Conservation (phyloP, 2,888 invertebrate species). For the Erynnis tages region DNA sequence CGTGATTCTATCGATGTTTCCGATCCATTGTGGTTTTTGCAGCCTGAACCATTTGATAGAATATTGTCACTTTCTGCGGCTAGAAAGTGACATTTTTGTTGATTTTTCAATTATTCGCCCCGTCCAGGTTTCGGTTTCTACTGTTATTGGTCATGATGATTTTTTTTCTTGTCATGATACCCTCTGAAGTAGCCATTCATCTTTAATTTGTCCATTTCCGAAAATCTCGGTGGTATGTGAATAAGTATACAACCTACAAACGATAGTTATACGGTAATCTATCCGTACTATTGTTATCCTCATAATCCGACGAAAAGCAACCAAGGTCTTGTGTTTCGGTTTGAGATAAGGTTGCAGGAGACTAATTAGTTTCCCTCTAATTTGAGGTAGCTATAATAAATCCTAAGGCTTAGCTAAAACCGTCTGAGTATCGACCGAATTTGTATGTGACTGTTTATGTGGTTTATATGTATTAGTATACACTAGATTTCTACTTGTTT, state of each 20-base stretch:
- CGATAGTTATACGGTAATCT: no score
- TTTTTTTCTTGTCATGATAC: conserved; percentile 35
- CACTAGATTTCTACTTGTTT: no score
- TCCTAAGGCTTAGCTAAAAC: no score
- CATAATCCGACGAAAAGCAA: no score
- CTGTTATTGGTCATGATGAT: conserved; percentile 34
- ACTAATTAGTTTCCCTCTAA: no score
- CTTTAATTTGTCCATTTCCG: conserved; percentile 13
- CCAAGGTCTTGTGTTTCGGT: no score
- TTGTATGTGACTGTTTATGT: no score
- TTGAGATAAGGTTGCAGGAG: no score
- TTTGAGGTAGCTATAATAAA: no score
- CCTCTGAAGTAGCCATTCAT: conserved; percentile 16
- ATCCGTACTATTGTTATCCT: background rate
- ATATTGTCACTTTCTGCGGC: conserved; percentile 43
- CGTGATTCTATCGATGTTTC: conserved; percentile 59
- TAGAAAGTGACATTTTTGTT: conserved; percentile 65
- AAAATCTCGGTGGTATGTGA: conserved; percentile 2
- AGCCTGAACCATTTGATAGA: conserved; percentile 44
- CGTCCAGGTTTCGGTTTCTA: conserved; percentile 31
- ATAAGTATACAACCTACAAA: background rate
- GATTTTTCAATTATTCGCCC: conserved; percentile 49
- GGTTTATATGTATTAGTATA: no score
- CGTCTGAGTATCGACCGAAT: no score
- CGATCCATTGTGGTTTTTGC: conserved; percentile 58